Evolutionary conservation across 2,888 invertebrate species (phyloP).

Genomic region (Neocrepidodera transversa): DNA sequence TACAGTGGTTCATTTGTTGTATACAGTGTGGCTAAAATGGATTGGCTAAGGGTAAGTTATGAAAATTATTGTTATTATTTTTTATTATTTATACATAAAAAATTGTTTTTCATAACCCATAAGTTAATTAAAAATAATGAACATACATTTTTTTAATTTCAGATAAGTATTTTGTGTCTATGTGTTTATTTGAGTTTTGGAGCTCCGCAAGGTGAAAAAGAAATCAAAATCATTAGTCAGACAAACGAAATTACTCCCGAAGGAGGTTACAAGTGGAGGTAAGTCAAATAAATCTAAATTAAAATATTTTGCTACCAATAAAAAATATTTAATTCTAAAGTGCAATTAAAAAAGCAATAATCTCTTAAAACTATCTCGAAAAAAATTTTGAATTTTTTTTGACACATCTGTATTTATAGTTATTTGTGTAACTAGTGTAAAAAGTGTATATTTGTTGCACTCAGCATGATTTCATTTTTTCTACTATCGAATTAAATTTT

Average conservation of each 20-base stretch:
- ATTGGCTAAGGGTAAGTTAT: constrained; percentile 45
- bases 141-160: background rate
- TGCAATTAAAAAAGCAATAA: too few species aligned
- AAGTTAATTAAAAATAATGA: too few species aligned
- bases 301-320: too few species aligned
- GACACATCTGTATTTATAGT: too few species aligned
- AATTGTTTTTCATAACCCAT: background rate
- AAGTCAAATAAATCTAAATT: constrained; percentile 44
- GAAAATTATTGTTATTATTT: background rate
- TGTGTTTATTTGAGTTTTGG: constrained; percentile 53
- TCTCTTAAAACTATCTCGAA: too few species aligned
- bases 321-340: too few species aligned
- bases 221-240: constrained; percentile 71
- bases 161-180: constrained; percentile 35
- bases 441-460: too few species aligned
- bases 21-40: constrained; percentile 39
- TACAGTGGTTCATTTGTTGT: constrained; percentile 32
- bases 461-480: too few species aligned
- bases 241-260: constrained; percentile 76
- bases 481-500: too few species aligned
- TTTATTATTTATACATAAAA: background rate
- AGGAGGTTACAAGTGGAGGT: constrained; percentile 77
- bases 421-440: too few species aligned
- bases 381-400: too few species aligned
- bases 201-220: constrained; percentile 63